Evolutionary conservation across 1,140 invertebrate genomes (phyloP).

Genomic region (Meloidogyne floridensis): DNA sequence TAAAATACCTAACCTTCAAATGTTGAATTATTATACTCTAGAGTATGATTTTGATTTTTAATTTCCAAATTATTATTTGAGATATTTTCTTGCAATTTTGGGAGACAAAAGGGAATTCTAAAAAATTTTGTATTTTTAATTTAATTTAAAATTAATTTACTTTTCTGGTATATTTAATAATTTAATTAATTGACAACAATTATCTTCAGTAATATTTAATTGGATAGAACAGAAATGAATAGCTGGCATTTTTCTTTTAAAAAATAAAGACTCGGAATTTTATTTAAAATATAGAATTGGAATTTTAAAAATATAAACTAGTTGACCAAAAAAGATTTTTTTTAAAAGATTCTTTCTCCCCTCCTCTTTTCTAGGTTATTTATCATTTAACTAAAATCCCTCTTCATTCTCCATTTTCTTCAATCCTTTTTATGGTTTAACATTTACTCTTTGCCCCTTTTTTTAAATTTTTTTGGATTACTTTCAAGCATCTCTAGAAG

Average conservation of each 20-base stretch:
- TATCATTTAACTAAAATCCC: not conserved
- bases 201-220: conserved; percentile 6
- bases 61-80: conserved; percentile 11
- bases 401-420: not conserved
- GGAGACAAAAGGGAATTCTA: conserved; percentile 5
- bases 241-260: not conserved
- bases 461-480: not conserved
- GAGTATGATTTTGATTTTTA: not conserved
- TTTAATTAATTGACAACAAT: conserved; percentile 30
- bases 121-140: not conserved
- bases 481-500: not conserved
- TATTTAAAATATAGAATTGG: not conserved
- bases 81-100: not conserved
- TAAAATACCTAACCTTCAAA: not conserved
- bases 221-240: conserved; percentile 25
- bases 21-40: not conserved
- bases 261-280: not conserved
- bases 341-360: too few relatives aligned
- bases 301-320: not conserved
- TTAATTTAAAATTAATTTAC: not conserved
- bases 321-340: too few relatives aligned
- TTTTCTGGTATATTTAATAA: conserved; percentile 22
- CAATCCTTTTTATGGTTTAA: not conserved
- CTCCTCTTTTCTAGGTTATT: not conserved
- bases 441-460: not conserved